Base-by-base conservation (phyloP, 2,113 vertebrate species). In the Upupa epops region DNA sequence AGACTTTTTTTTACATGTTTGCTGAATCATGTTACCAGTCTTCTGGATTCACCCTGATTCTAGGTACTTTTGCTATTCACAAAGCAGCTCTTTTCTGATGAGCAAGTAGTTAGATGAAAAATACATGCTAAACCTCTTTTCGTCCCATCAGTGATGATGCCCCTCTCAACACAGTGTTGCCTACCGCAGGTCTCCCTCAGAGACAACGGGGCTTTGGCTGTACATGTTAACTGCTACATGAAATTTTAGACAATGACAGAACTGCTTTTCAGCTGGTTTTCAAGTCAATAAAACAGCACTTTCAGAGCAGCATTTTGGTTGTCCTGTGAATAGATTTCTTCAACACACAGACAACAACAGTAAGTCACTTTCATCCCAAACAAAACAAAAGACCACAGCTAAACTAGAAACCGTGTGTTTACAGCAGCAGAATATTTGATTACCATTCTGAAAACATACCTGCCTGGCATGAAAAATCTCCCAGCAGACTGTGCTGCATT, bases 391-490 rank as follows among this genome's bases (percentile, higher is more conserved):
- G 37, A 75, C 37, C 80, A 68, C 52, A 82, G 79, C 56, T 83
- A 90, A 86, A 89, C 59, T 78, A 77, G 51, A 87, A 58, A 91
- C 70, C 17, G 0, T 76, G 17, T 60, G 37, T 85, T n/a, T 77
- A 90, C 19, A 4, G 21, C 42, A 81, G 63, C 70, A 73, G 77
- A 89, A 91, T 88, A 88, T 91, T 83, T 93, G 70, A 93, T 93
- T 91, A 89, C 17, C 9, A 6, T 69, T 86, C 52, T 79, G 55
- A 73, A 46, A 91, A 69, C 74, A 49, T 55, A 96, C 45, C 86
- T 93, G 56, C 19, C 1, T 85, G 36, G 80, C 91, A 96, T 81
- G 83, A 92, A 94, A 82, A 83, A 86, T 63, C 61, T 88, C 74
- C 89, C 88, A 84, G 52, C 0, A 3, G 86, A 79, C 55, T 8